Evolutionary conservation across 2,113 vertebrate genomes (phyloP).

Genomic region (Helogale parvula): DNA sequence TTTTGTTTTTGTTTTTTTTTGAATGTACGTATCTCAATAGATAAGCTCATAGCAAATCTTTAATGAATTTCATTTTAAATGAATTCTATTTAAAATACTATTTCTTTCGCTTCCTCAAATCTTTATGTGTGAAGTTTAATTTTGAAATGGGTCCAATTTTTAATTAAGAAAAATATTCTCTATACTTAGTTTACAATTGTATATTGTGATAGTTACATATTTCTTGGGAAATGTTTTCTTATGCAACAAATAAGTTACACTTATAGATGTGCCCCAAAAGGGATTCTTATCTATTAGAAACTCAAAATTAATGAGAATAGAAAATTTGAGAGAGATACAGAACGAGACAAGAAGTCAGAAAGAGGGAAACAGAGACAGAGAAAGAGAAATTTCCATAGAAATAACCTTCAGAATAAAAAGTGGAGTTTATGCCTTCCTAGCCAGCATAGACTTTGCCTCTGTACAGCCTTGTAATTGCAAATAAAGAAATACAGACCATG

Average conservation of each 20-base stretch:
- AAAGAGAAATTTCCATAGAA: not conserved
- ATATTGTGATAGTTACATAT: not conserved
- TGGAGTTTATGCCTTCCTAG: not conserved
- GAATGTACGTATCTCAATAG: not conserved
- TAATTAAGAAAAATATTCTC: not conserved
- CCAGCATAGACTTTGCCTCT: not conserved
- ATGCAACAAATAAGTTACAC: not conserved
- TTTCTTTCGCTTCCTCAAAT: not conserved
- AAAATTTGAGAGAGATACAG: not conserved
- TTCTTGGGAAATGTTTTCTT: not conserved
- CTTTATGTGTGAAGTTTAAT: not conserved
- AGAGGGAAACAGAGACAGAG: not conserved
- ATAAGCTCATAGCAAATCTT: not conserved
- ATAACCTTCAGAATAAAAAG: not conserved
- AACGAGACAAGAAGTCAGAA: not conserved
- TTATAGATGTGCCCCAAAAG: not conserved
- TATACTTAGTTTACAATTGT: not conserved
- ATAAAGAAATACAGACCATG: not conserved
- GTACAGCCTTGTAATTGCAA: not conserved
- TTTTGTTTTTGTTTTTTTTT: not conserved
- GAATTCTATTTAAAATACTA: not conserved
- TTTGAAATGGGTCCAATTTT: not conserved
- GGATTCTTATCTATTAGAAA: not conserved
- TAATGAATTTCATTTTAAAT: not conserved
- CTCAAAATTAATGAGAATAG: not conserved